Percentiles rank a stretch among this genome's conserved stretches.
Evolutionary conservation across 2,797 vertebrate species (phyloP).

Genomic region (Melanotaenia parkinsoni): DNA sequence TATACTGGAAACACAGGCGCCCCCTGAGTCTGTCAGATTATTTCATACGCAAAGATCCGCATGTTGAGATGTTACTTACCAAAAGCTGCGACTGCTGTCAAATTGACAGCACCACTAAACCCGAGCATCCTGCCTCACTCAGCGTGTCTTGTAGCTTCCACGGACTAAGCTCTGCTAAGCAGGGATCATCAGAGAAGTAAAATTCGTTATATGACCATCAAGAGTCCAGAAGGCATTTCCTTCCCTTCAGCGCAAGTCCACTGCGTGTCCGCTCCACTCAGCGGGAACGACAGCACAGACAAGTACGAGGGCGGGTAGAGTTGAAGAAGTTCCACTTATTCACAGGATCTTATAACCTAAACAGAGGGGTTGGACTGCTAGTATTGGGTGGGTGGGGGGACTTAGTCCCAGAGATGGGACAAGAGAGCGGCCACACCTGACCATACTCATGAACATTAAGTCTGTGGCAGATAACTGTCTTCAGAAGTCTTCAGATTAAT

Average conservation of each 20-base stretch:
- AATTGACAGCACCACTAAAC: constrained; percentile 22
- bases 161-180: constrained; percentile 21
- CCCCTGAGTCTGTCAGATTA: background rate
- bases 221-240: constrained; percentile 35
- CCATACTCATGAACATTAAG: constrained; percentile 1
- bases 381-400: constrained; percentile 23
- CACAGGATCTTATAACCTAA: constrained; percentile 18
- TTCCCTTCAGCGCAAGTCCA: constrained; percentile 46
- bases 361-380: constrained; percentile 39
- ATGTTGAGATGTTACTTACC: constrained; percentile 59
- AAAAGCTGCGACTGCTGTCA: constrained; percentile 41
- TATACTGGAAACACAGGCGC: constrained; percentile 23
- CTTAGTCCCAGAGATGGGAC: constrained; percentile 13
- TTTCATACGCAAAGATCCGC: background rate
- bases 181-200: constrained; percentile 9
- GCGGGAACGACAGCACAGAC: constrained; percentile 28
- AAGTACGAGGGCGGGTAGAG: constrained; percentile 16
- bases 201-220: constrained; percentile 7
- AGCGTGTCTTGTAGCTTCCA: constrained; percentile 26
- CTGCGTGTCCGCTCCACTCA: constrained; percentile 14
- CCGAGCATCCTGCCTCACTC: constrained; percentile 57
- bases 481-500: background rate
- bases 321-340: constrained; percentile 25
- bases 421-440: constrained; percentile 5
- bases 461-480: constrained; percentile 1